Evolutionary conservation across 2,888 invertebrate genomes (phyloP).

Genomic region (Cryptus armator): DNA sequence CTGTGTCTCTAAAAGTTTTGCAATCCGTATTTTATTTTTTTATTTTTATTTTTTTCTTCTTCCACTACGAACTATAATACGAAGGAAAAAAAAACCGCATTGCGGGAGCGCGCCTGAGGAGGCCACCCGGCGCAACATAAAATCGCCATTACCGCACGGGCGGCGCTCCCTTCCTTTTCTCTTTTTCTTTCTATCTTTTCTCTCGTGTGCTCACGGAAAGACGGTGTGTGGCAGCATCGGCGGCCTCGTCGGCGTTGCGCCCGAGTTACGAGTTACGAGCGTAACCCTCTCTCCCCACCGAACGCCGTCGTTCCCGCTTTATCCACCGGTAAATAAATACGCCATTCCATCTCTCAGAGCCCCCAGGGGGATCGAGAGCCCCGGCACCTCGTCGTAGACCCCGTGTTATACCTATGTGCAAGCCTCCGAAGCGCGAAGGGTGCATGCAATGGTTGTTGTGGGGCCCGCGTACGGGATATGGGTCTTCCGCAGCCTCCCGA

Average conservation of each 20-base stretch:
- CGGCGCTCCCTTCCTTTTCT: constrained; percentile 32
- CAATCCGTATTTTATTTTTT: constrained; percentile 28
- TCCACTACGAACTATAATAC: constrained; percentile 60
- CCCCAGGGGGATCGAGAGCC: constrained; percentile 45
- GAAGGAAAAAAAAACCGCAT: constrained; percentile 62
- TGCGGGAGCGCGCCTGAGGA: constrained; percentile 58
- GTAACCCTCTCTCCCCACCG: constrained; percentile 53
- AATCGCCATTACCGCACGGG: constrained; percentile 78
- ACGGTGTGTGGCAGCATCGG: constrained; percentile 47
- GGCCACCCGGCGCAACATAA: constrained; percentile 76
- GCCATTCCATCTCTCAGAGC: constrained; percentile 74
- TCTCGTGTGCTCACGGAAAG: constrained; percentile 36
- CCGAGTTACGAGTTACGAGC: constrained; percentile 75
- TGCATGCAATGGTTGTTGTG: constrained; percentile 26
- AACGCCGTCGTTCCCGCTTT: constrained; percentile 71
- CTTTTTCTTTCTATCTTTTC: constrained; percentile 47
- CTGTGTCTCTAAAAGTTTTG: constrained; percentile 50
- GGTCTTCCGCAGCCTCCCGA: constrained; percentile 26
- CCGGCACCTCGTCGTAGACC: neutral
- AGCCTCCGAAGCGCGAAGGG: constrained; percentile 28
- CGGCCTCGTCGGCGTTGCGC: constrained; percentile 44
- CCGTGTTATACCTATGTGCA: neutral
- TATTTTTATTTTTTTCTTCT: constrained; percentile 13
- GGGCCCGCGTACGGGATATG: constrained; percentile 32
- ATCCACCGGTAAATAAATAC: constrained; percentile 77